Conservation (phyloP, 1,140 invertebrate genomes). For the Anoplolepis gracilipes region DNA sequence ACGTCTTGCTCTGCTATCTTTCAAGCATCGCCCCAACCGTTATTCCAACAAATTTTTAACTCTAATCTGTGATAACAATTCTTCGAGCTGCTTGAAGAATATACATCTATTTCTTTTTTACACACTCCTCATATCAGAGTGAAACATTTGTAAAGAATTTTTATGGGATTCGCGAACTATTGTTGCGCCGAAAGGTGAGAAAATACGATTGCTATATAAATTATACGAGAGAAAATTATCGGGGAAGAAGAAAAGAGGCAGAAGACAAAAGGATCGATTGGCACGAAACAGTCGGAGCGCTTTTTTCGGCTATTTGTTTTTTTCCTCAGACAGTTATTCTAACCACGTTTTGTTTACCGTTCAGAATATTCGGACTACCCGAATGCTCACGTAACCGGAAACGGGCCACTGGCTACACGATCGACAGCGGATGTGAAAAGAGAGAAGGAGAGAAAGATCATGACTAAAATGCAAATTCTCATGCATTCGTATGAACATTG, state of each 20-base stretch:
- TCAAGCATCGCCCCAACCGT: slow-evolving; percentile 3
- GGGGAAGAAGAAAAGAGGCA: too few relatives aligned
- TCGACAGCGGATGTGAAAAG: slow-evolving; percentile 21
- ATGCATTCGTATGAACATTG: neutral
- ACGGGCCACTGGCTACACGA: neutral
- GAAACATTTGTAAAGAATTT: neutral
- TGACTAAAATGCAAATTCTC: slow-evolving; percentile 60
- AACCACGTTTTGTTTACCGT: slow-evolving; percentile 63
- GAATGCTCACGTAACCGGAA: slow-evolving; percentile 54
- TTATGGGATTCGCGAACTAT: neutral
- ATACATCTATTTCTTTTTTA: neutral
- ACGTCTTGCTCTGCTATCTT: slow-evolving; percentile 2
- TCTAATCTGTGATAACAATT: neutral
- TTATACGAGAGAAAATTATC: neutral
- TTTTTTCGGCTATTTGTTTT: slow-evolving; percentile 15
- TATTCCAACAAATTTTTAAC: slow-evolving; percentile 8
- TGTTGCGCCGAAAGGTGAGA: neutral
- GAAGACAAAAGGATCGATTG: neutral
- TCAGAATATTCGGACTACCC: slow-evolving; percentile 1
- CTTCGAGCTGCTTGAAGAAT: neutral
- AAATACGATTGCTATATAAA: neutral
- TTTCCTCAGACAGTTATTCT: slow-evolving; percentile 45
- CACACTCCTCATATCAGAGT: too few relatives aligned
- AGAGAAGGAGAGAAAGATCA: neutral
- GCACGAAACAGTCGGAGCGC: slow-evolving; percentile 5